phyloP scores from a whole-genome alignment of 2,113 vertebrate species.

The Dipodomys merriami region DNA sequence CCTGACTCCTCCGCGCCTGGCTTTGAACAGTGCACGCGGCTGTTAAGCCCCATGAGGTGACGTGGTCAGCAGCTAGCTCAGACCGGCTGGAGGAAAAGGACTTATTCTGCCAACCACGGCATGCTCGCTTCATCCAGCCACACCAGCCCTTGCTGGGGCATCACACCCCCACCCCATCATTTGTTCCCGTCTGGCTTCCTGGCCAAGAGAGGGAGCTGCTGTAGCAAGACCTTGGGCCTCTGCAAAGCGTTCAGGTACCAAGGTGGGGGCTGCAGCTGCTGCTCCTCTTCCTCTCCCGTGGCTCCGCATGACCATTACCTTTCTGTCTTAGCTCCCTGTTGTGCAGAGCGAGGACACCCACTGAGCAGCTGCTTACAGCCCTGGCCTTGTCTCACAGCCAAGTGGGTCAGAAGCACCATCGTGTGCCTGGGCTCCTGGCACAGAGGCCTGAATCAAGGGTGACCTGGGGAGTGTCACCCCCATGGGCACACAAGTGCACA shows the following conservation, averaged over 20 bases:
- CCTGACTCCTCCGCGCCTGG: constrained; percentile 56
- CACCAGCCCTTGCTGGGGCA: constrained; percentile 20
- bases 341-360: neutral
- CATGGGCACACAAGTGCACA: no score
- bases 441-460: neutral
- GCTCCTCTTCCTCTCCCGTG: neutral
- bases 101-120: constrained; percentile 69
- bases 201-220: neutral
- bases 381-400: neutral
- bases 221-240: neutral
- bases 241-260: neutral
- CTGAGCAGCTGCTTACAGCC: rapidly evolving
- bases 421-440: neutral
- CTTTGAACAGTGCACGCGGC: constrained; percentile 29
- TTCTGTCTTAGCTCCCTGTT: neutral
- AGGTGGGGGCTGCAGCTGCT: neutral
- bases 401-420: neutral
- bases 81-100: constrained; percentile 67
- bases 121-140: constrained; percentile 64
- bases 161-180: constrained; percentile 68
- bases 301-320: neutral
- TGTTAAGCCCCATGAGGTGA: constrained; percentile 56
- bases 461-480: neutral
- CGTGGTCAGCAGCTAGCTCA: constrained; percentile 67
- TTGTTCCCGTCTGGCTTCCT: constrained; percentile 46